Conservation (phyloP, 2,113 vertebrate genomes). For the Pelodiscus sinensis region DNA sequence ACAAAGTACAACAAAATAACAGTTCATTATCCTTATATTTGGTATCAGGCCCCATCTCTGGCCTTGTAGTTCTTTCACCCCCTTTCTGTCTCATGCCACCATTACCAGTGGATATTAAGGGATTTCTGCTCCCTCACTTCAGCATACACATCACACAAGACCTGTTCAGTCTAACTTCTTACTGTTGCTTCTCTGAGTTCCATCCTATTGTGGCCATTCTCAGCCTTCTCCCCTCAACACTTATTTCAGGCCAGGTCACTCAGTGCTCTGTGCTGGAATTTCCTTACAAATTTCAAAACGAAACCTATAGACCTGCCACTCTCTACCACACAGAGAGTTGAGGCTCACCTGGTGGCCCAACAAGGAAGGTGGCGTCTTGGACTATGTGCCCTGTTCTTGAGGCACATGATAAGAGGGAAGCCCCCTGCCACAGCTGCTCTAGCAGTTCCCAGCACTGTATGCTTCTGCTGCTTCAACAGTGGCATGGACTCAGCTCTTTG, state of each 20-base stretch:
- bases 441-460: neutral
- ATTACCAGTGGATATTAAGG: neutral
- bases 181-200: neutral
- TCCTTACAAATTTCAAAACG: neutral
- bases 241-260: neutral
- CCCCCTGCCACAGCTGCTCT: neutral
- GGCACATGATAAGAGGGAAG: neutral
- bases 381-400: neutral
- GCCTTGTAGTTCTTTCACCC: neutral
- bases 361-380: neutral
- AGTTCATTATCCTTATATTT: neutral
- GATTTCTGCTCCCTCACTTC: neutral
- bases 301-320: neutral
- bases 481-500: neutral
- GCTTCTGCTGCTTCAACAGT: neutral
- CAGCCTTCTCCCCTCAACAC: neutral
- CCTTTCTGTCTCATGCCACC: neutral
- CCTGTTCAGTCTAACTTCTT: neutral
- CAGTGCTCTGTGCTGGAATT: neutral
- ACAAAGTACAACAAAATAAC: neutral
- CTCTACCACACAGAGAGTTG: neutral
- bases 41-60: neutral
- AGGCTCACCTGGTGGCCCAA: neutral
- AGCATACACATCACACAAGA: neutral
- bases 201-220: neutral